A percentile compares a stretch with the other conserved stretches of the same genome.
Conservation (phyloP, 2,113 vertebrate genomes). For the Silurus asotus region DNA sequence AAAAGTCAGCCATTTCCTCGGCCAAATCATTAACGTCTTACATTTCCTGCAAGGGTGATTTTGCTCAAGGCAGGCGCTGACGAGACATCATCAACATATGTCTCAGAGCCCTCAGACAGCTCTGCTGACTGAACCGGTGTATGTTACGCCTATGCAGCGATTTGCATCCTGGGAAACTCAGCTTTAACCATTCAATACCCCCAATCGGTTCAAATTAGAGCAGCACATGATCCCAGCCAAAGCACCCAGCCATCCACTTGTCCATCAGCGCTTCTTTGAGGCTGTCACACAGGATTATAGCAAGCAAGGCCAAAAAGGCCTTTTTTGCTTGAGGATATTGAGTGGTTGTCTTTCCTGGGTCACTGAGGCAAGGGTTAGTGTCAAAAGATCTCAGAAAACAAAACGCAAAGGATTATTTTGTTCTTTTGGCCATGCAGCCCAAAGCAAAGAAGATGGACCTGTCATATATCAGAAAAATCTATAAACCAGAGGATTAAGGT, state of each 20-base stretch:
- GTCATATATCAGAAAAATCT: slow-evolving; percentile 30
- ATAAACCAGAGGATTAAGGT: slow-evolving; percentile 23
- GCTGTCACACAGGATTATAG: slow-evolving; percentile 46
- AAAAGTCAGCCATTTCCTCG: slow-evolving; percentile 38
- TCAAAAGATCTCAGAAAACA: slow-evolving; percentile 16
- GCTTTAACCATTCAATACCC: slow-evolving; percentile 53
- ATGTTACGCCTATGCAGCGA: slow-evolving; percentile 53
- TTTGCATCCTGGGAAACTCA: slow-evolving; percentile 51
- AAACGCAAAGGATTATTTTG: slow-evolving; percentile 19
- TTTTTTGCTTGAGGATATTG: slow-evolving; percentile 31
- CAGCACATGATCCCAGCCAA: slow-evolving; percentile 33
- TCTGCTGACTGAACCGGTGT: slow-evolving; percentile 56
- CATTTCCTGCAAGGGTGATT: slow-evolving; percentile 35
- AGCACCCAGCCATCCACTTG: slow-evolving; percentile 48
- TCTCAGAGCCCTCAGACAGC: slow-evolving; percentile 32
- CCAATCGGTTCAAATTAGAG: slow-evolving; percentile 42
- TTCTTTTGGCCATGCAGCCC: slow-evolving; percentile 19
- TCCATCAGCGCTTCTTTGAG: slow-evolving; percentile 56
- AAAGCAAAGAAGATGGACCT: slow-evolving; percentile 20
- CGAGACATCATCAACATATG: slow-evolving; percentile 45
- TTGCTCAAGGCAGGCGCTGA: slow-evolving; percentile 6
- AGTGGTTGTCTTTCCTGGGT: slow-evolving; percentile 38
- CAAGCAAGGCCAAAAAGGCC: slow-evolving; percentile 20
- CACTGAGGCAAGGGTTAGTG: slow-evolving; percentile 1
- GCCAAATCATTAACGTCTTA: slow-evolving; percentile 38